Percentiles rank a stretch among this genome's conserved stretches.
Evolutionary conservation across 2,113 vertebrate species (phyloP).

Genomic region (Myiagra hebetior): DNA sequence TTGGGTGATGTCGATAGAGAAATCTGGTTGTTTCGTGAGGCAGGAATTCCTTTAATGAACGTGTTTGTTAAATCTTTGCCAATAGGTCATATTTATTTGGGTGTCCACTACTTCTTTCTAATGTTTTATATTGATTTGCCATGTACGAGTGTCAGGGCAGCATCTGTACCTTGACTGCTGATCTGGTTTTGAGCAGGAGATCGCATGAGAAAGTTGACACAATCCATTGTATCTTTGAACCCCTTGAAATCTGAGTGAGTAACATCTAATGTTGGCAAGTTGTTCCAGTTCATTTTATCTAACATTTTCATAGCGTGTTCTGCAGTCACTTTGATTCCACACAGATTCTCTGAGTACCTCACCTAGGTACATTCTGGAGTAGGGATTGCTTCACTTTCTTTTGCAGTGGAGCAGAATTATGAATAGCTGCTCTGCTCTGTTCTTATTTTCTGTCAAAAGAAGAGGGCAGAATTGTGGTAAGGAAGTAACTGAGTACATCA

Average conservation of each 20-base stretch:
- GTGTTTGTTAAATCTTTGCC: neutral
- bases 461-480: neutral
- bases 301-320: neutral
- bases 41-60: neutral
- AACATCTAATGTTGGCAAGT: neutral
- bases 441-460: neutral
- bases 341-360: fast-evolving
- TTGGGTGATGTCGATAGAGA: neutral
- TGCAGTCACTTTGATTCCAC: neutral
- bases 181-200: neutral
- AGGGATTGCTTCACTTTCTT: neutral
- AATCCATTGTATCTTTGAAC: neutral
- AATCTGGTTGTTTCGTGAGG: neutral
- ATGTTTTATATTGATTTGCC: neutral
- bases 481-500: neutral
- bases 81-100: neutral
- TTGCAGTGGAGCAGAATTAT: neutral
- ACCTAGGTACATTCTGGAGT: neutral
- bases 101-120: neutral
- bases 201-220: neutral
- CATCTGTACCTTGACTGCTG: neutral
- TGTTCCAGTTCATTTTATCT: neutral
- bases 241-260: neutral
- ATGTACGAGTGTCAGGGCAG: neutral
- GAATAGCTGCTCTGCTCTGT: neutral